Evolutionary conservation across 2,888 invertebrate genomes (phyloP), one percentile per base, ranked within the genome.

Genomic region (Microctonus aethiopoides): DNA sequence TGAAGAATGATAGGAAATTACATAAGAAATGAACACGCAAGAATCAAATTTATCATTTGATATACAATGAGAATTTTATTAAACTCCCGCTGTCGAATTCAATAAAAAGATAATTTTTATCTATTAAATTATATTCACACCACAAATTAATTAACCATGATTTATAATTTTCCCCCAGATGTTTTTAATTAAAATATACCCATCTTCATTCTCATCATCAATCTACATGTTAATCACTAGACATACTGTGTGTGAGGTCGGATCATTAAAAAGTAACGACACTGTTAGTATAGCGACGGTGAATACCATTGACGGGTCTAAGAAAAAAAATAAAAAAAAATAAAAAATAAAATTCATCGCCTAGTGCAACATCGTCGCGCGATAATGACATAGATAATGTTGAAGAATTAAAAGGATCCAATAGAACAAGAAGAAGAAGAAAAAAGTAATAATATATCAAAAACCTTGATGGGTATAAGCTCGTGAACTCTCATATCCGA

Each of bases 381-480:
- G 22, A 11, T 24, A 26, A 26, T 54, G 24, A 26, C 24, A 6
- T 24, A 11, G 54, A 54, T 7, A 46, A 46, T 56, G 26, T 56
- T 13, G 11, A 57, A 2, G 32, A 16, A 20, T n/a, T n/a, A n/a
- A n/a, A n/a, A n/a, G n/a, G 6, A 29, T 16, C n/a, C 4, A 34
- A 9, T 6, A n/a, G n/a, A 1, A 5, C n/a, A n/a, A 57, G 11
- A 16, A 13, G 9, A 4, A 39, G n/a, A 32, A 51, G 22, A 7
- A 36, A 13, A 60, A 34, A 59, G 32, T 34, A 59, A 9, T 46
- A 71, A 34, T 72, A 63, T 65, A 29, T 5, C 7, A 29, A 29
- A 5, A 69, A 76, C 75, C 75, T 75, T 72, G 74, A 71, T 74
- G 70, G 10, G 70, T 67, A 70, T 75, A 67, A 41, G 75, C 52